These are phyloP conservation scores for Ataeniobius toweri DNA, from an alignment of 2,797 vertebrate genomes.

Conservation along the genomic window DNA sequence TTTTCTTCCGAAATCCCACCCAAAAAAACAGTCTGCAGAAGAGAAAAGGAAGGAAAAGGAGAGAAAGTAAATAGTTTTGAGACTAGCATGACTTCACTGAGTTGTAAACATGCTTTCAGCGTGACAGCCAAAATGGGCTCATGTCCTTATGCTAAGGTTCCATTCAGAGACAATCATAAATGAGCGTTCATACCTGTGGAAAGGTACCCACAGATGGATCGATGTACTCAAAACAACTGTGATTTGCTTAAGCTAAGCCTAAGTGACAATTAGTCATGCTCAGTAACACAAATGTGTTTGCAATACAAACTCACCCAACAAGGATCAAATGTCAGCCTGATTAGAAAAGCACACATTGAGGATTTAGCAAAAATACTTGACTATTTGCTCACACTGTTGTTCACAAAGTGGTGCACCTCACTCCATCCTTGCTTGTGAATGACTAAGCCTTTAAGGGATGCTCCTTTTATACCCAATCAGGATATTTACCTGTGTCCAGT, in stretches of 20 bases:
- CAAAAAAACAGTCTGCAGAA: background rate
- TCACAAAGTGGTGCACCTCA: too few species aligned
- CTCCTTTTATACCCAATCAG: too few species aligned
- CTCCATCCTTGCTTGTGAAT: too few species aligned
- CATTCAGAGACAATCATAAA: slow-evolving; percentile 23
- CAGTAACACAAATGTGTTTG: slow-evolving; percentile 4
- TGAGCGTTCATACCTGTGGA: slow-evolving; percentile 35
- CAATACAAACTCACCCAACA: background rate
- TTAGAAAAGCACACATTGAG: slow-evolving; percentile 5
- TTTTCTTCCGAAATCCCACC: slow-evolving; percentile 1
- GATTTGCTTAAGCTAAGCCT: slow-evolving; percentile 18
- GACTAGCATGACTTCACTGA: slow-evolving; percentile 49
- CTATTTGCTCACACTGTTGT: too few species aligned
- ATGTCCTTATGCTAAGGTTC: slow-evolving; percentile 17
- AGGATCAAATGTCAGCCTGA: slow-evolving; percentile 14
- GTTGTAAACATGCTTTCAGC: slow-evolving; percentile 23
- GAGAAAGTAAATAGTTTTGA: slow-evolving; percentile 27
- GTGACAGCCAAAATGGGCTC: slow-evolving; percentile 17
- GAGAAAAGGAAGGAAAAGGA: background rate
- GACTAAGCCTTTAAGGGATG: too few species aligned
- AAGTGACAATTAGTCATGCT: slow-evolving; percentile 4
- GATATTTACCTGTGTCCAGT: too few species aligned
- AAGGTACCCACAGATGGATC: slow-evolving; percentile 50
- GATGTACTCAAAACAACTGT: slow-evolving; percentile 34
- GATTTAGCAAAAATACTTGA: slow-evolving; percentile 6